These are phyloP conservation scores for Sesamia nonagrioides DNA, from an alignment of 1,140 invertebrate species.

Conservation along the genomic window DNA sequence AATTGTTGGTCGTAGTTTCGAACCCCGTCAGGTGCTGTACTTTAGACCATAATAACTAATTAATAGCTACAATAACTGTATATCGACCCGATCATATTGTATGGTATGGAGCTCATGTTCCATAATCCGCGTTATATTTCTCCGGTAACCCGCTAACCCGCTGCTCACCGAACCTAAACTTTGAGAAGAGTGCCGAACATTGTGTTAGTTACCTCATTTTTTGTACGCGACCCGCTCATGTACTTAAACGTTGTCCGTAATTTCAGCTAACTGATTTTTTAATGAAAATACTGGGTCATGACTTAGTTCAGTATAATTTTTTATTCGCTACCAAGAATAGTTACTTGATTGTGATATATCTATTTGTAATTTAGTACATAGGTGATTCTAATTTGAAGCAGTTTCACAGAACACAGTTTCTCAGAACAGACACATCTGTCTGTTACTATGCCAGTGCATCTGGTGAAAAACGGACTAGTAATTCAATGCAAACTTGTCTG, in stretches of 20 bases:
- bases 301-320: constrained; percentile 41
- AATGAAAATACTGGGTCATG: constrained; percentile 45
- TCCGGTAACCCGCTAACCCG: constrained; percentile 74
- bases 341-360: neutral
- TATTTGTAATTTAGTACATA: neutral
- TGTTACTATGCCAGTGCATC: neutral
- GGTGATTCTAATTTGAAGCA: neutral
- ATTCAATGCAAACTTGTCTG: neutral
- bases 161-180: constrained; percentile 53
- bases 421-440: too few relatives aligned
- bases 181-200: constrained; percentile 58
- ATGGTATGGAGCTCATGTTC: neutral
- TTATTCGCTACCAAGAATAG: constrained; percentile 15
- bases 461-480: neutral
- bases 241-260: constrained; percentile 48
- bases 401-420: too few relatives aligned
- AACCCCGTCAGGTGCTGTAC: too few relatives aligned
- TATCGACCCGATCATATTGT: neutral
- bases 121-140: constrained; percentile 62
- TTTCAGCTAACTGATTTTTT: constrained; percentile 43
- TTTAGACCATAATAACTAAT: neutral
- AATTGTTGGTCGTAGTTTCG: too few relatives aligned
- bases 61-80: neutral
- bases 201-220: constrained; percentile 74
- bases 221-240: constrained; percentile 55